These are phyloP conservation scores for Echeneis naucrates DNA, from an alignment of 2,797 vertebrate species.

Conservation along the genomic window DNA sequence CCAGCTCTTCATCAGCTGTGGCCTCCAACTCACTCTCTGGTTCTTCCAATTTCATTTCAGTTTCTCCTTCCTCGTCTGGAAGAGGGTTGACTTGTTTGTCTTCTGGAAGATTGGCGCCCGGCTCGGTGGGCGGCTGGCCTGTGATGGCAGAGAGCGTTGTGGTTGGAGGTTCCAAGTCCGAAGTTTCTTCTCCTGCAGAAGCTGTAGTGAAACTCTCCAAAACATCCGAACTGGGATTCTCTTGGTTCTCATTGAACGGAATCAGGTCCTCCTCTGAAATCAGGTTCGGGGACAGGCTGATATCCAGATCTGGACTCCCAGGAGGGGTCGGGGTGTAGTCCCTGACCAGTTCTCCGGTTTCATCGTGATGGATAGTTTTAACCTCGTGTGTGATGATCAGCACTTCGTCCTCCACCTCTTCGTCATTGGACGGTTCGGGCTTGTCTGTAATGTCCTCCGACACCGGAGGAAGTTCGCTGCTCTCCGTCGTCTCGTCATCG, in stretches of 20 bases:
- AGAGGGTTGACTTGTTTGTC: constrained; percentile 54
- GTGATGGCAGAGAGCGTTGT: constrained; percentile 66
- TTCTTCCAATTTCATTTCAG: constrained; percentile 13
- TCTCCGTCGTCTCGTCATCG: neutral
- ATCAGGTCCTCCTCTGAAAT: constrained; percentile 64
- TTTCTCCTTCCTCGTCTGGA: constrained; percentile 46
- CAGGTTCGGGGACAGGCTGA: constrained; percentile 61
- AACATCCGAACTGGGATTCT: constrained; percentile 44
- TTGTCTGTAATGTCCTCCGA: constrained; percentile 32
- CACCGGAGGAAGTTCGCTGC: constrained; percentile 6
- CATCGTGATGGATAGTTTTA: constrained; percentile 73
- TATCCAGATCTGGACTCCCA: constrained; percentile 14
- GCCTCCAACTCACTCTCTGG: constrained; percentile 15
- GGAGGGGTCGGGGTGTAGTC: constrained; percentile 61
- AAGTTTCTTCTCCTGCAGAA: constrained; percentile 3
- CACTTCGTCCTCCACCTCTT: constrained; percentile 50
- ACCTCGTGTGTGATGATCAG: constrained; percentile 78
- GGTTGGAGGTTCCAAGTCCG: constrained; percentile 19
- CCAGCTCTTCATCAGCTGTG: neutral
- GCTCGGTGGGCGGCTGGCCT: constrained; percentile 66
- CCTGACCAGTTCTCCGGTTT: constrained; percentile 76
- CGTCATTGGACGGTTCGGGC: constrained; percentile 34
- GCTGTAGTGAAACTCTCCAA: constrained; percentile 43
- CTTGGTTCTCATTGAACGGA: constrained; percentile 38
- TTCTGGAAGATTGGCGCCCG: constrained; percentile 9